A percentile compares a stretch with the other conserved stretches of the same genome.
phyloP scores from a whole-genome alignment of 2,888 invertebrate species.

The Oasisia sp. region DNA sequence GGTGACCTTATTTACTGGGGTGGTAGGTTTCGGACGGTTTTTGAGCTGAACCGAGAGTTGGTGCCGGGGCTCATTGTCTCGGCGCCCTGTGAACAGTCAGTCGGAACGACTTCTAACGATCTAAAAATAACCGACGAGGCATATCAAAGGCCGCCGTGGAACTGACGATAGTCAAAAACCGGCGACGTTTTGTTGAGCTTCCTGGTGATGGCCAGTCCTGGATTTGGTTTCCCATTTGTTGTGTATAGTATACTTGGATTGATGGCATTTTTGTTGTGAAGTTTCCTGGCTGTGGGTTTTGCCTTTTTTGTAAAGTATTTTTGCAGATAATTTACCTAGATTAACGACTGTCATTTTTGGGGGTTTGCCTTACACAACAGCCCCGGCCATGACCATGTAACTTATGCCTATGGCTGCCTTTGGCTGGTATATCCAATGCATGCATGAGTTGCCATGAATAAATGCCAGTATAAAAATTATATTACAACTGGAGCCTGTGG shows the following conservation, averaged over 20 bases:
- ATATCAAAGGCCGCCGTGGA: slow-evolving; percentile 6
- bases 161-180: neutral
- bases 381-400: too few species aligned
- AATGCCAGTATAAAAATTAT: too few species aligned
- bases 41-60: neutral
- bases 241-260: neutral
- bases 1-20: slow-evolving; percentile 17
- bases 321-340: neutral
- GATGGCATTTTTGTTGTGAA: neutral
- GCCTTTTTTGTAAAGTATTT: neutral
- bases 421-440: too few species aligned
- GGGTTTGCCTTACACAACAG: too few species aligned
- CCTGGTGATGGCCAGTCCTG: neutral
- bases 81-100: slow-evolving; percentile 17
- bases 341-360: neutral
- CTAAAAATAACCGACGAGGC: slow-evolving; percentile 5
- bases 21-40: neutral
- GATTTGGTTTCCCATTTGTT: neutral
- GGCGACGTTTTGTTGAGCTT: neutral
- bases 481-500: too few species aligned
- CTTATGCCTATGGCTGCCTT: too few species aligned
- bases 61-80: slow-evolving; percentile 17
- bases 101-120: slow-evolving; percentile 17
- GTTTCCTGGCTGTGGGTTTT: neutral
- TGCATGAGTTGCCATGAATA: too few species aligned